These are phyloP conservation scores for Oxyruncus cristatus DNA, from an alignment of 2,113 vertebrate genomes.

Conservation along the genomic window DNA sequence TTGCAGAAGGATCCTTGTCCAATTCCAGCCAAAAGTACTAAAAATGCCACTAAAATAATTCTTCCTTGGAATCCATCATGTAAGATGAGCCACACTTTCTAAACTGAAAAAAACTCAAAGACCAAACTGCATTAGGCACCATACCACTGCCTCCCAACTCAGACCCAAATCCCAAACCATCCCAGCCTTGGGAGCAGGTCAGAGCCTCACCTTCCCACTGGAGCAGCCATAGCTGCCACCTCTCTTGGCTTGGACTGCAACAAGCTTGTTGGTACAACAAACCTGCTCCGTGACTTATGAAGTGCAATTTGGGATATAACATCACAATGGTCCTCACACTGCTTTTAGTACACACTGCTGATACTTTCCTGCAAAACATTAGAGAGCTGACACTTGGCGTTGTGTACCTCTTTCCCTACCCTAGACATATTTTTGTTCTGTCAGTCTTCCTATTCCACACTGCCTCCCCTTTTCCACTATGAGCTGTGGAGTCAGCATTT, in stretches of 20 bases:
- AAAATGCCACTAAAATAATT: not conserved
- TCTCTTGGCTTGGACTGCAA: not conserved
- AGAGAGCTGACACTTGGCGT: not conserved
- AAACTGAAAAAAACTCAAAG: not conserved
- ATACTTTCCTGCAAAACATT: rapidly evolving
- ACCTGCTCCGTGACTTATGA: not conserved
- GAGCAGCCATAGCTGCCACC: not conserved
- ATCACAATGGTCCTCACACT: not conserved
- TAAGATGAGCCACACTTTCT: not conserved
- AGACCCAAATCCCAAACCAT: not conserved
- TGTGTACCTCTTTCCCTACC: rapidly evolving
- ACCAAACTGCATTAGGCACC: not conserved
- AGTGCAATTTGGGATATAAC: not conserved
- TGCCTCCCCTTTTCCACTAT: not conserved
- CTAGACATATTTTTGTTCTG: not conserved
- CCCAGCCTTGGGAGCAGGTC: not conserved
- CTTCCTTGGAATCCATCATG: not conserved
- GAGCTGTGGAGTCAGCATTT: not conserved
- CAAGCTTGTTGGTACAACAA: not conserved
- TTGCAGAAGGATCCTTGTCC: not conserved
- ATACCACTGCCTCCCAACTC: not conserved
- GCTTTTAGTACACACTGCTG: not conserved
- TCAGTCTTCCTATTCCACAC: not conserved
- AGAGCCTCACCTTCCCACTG: not conserved
- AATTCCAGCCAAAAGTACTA: not conserved